Evolutionary conservation across 1,140 invertebrate species (phyloP).

Genomic region (Dufourea novaeangliae): DNA sequence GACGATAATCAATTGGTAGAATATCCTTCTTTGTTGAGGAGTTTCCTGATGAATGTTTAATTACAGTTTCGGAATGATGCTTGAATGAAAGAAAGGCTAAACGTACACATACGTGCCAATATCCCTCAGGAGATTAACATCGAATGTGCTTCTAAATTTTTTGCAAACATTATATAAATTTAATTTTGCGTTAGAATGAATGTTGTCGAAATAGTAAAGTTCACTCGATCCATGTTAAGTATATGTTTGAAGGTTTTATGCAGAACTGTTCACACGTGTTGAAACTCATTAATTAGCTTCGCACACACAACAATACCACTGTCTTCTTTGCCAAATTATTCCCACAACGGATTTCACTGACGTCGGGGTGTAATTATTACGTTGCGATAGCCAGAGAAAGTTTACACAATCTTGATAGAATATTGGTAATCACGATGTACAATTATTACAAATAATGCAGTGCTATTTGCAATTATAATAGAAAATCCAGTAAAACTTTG

Average conservation of each 20-base stretch:
- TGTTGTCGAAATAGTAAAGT: background rate
- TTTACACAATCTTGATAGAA: background rate
- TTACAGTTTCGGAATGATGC: no score
- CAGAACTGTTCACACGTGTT: background rate
- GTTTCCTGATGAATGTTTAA: no score
- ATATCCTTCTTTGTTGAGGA: no score
- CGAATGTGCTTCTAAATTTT: background rate
- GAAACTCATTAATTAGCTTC: constrained; percentile 34
- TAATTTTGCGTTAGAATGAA: background rate
- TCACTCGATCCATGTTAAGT: background rate
- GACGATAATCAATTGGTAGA: no score
- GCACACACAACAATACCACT: constrained; percentile 20
- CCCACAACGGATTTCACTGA: constrained; percentile 36
- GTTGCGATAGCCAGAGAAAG: constrained; percentile 38
- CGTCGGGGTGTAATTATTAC: constrained; percentile 19
- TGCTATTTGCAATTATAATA: background rate
- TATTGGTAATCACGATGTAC: background rate
- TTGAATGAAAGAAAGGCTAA: no score
- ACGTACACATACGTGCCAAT: no score
- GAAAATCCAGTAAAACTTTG: background rate
- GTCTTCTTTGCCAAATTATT: constrained; percentile 14
- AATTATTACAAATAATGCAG: constrained; percentile 4
- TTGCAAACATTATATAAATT: background rate
- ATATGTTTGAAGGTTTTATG: background rate
- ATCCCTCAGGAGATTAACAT: no score